Conservation (phyloP, 1,140 invertebrate genomes). For the Oscheius sp. region DNA sequence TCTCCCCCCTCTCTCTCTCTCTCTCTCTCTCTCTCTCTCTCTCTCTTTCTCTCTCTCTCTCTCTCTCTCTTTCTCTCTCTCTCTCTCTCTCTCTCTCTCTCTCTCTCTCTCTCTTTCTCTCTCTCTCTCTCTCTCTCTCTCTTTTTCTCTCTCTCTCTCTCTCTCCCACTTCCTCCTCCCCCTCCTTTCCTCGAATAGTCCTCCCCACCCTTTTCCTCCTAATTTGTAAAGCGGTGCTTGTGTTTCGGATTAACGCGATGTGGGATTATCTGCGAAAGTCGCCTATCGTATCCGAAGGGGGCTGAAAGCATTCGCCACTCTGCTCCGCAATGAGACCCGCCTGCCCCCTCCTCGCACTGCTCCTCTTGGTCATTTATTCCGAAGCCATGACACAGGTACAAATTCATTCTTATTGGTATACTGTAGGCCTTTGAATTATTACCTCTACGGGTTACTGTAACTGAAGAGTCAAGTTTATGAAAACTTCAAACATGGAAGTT, state of each 20-base stretch:
- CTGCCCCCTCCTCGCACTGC: neutral
- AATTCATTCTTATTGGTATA: neutral
- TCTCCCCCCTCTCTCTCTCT: neutral
- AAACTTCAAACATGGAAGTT: neutral
- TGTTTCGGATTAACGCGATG: neutral
- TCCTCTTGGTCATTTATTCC: too few species aligned
- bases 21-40: neutral
- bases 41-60: neutral
- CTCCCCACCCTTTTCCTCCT: neutral
- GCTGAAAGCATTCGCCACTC: neutral
- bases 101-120: neutral
- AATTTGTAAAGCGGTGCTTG: neutral
- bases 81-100: neutral
- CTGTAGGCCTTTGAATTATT: neutral
- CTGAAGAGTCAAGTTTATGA: neutral
- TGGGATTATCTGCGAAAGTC: neutral
- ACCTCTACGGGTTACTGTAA: neutral
- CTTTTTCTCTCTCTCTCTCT: neutral
- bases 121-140: neutral
- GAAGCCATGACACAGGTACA: neutral
- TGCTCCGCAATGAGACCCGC: neutral
- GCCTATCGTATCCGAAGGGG: neutral
- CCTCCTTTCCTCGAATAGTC: neutral
- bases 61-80: neutral
- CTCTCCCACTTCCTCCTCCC: neutral